These are phyloP conservation scores for Anguilla pacifica DNA, from an alignment of 2,797 vertebrate genomes.

Conservation along the genomic window DNA sequence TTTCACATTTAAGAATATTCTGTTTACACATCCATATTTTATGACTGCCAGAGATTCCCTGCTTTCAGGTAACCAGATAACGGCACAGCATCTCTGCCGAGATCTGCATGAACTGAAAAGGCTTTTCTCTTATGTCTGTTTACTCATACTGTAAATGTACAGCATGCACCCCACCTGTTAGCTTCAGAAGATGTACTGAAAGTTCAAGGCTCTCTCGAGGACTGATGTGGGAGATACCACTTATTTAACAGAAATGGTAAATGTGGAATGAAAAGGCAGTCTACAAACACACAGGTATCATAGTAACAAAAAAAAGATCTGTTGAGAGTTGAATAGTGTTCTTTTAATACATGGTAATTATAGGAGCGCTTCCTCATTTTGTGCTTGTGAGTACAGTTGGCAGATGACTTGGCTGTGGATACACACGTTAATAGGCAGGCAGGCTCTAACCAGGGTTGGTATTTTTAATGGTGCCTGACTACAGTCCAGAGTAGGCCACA, in stretches of 20 bases:
- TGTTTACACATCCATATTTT: neutral
- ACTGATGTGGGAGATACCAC: neutral
- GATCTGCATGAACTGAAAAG: neutral
- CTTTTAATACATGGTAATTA: neutral
- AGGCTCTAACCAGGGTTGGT: neutral
- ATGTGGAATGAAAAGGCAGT: neutral
- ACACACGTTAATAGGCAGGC: neutral
- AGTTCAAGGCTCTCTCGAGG: neutral
- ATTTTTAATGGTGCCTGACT: slow-evolving; percentile 3
- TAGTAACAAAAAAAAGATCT: neutral
- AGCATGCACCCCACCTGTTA: neutral
- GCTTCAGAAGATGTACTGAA: neutral
- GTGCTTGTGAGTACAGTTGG: neutral
- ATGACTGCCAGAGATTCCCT: neutral
- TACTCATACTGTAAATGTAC: neutral
- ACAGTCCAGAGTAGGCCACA: neutral
- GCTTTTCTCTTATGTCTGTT: neutral
- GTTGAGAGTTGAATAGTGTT: neutral
- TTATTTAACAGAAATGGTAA: neutral
- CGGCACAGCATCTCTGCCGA: neutral
- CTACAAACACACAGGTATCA: neutral
- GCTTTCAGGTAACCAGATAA: neutral
- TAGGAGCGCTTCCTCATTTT: neutral
- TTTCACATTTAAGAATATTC: too few relatives aligned
- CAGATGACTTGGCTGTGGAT: neutral